Evolutionary conservation across 1,140 invertebrate genomes (phyloP).

Genomic region (Macrotrachela quadricornifera): DNA sequence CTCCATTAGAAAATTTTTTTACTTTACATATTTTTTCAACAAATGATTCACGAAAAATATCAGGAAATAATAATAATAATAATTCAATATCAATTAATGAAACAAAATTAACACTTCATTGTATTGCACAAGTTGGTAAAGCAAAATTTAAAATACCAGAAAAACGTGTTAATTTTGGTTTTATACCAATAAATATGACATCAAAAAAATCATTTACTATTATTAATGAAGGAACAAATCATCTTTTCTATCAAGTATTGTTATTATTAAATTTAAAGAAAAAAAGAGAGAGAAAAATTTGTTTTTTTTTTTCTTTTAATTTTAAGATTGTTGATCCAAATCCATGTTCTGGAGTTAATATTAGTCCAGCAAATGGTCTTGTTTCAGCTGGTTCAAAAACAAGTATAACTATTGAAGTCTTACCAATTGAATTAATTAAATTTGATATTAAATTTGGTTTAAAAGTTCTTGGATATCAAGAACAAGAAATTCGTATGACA

Average conservation of each 20-base stretch:
- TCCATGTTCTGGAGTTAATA: slow-evolving; percentile 23
- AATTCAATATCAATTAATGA: no score
- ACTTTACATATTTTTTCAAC: slow-evolving; percentile 12
- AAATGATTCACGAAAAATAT: no score
- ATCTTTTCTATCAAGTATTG: slow-evolving; percentile 28
- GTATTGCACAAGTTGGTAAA: no score
- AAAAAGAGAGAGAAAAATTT: no score
- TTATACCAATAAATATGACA: slow-evolving; percentile 25
- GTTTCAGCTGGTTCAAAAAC: slow-evolving; percentile 24
- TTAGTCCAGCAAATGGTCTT: slow-evolving; percentile 23
- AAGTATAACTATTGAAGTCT: slow-evolving; percentile 20
- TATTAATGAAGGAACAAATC: slow-evolving; percentile 23
- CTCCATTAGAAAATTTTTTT: slow-evolving; percentile 26
- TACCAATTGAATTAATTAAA: slow-evolving; percentile 23
- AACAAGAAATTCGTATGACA: slow-evolving; percentile 24
- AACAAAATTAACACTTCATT: no score
- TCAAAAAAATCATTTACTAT: slow-evolving; percentile 19
- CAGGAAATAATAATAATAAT: no score
- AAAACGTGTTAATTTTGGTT: slow-evolving; percentile 20
- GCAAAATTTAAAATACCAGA: no score
- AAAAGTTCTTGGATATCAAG: slow-evolving; percentile 21
- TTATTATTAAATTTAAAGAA: no score
- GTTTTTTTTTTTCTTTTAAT: neutral
- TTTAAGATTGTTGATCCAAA: slow-evolving; percentile 24
- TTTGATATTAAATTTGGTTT: slow-evolving; percentile 27